A percentile compares a stretch with the other conserved stretches of the same genome.
Conservation (phyloP, 1,140 invertebrate genomes). For the Diabrotica virgifera region DNA sequence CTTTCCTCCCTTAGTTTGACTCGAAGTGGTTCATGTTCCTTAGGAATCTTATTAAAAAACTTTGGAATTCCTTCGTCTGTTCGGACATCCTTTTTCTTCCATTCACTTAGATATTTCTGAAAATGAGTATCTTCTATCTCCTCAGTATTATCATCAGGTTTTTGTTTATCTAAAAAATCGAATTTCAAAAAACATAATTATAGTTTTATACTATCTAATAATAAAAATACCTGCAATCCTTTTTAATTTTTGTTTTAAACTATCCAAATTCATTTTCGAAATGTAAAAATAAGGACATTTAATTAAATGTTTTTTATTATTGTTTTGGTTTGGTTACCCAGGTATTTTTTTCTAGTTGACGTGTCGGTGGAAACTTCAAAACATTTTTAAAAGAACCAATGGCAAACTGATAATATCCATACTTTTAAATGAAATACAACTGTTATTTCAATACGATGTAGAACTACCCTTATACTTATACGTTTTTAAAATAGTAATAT, state of each 20-base stretch:
- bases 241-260: constrained; percentile 35
- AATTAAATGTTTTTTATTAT: no score
- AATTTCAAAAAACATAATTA: background rate
- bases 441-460: no score
- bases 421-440: no score
- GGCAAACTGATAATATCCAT: no score
- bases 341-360: no score
- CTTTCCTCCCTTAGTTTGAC: constrained; percentile 86
- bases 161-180: constrained; percentile 10
- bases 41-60: constrained; percentile 77
- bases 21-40: constrained; percentile 70
- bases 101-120: constrained; percentile 55
- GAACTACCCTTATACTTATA: no score
- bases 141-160: constrained; percentile 35
- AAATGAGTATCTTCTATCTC: constrained; percentile 56
- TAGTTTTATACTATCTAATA: background rate
- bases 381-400: no score
- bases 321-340: no score
- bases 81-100: constrained; percentile 53
- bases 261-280: constrained; percentile 38
- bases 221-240: constrained; percentile 28
- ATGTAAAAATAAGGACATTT: no score
- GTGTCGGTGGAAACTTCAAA: no score
- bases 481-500: no score
- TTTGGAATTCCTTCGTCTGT: constrained; percentile 63